phyloP scores from a whole-genome alignment of 2,113 vertebrate genomes.

The Electrona antarctica region DNA sequence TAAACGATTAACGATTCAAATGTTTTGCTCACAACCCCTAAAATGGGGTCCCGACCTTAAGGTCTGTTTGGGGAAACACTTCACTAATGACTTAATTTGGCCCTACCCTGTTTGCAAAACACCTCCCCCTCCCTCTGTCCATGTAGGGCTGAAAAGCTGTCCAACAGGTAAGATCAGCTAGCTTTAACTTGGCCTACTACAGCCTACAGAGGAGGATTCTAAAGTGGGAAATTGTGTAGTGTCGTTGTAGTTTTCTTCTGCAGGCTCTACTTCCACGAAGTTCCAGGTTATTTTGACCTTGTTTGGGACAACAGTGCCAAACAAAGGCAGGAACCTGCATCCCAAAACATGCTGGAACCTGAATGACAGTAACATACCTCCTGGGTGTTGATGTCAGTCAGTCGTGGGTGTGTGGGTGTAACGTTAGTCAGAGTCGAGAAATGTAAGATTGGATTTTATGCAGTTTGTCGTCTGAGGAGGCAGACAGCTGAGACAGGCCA shows the following conservation, averaged over 20 bases:
- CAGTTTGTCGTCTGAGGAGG: neutral
- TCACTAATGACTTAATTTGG: too few species aligned
- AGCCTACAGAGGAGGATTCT: neutral
- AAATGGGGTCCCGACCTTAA: too few species aligned
- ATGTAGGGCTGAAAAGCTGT: conserved; percentile 35
- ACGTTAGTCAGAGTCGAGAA: neutral
- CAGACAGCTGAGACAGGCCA: neutral
- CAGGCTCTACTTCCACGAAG: too few species aligned
- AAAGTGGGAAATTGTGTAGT: too few species aligned
- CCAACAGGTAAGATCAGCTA: conserved; percentile 46
- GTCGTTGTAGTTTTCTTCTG: too few species aligned
- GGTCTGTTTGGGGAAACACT: too few species aligned
- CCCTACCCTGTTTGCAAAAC: too few species aligned
- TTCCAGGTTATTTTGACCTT: too few species aligned
- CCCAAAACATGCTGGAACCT: conserved; percentile 43
- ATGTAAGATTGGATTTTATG: neutral
- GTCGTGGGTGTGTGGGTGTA: neutral
- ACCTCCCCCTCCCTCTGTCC: neutral
- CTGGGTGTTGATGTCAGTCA: neutral
- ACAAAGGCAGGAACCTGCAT: neutral
- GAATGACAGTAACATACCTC: conserved; percentile 31
- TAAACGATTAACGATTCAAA: too few species aligned
- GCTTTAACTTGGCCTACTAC: neutral
- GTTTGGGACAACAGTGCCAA: neutral
- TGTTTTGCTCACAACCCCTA: too few species aligned